Conservation (phyloP, 2,797 vertebrate species). For the Pseudochaenichthys georgianus region DNA sequence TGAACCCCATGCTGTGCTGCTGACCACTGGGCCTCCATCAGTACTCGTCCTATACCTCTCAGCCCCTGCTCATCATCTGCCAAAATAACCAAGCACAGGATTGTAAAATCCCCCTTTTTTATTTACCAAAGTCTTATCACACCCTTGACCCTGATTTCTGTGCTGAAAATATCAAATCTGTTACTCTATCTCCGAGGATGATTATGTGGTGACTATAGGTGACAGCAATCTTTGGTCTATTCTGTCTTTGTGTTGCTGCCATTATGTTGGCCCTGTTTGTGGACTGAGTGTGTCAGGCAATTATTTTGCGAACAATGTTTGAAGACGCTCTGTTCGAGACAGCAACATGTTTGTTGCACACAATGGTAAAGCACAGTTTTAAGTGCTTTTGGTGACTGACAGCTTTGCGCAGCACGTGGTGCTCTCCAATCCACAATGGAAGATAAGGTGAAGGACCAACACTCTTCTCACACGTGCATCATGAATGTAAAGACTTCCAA, state of each 20-base stretch:
- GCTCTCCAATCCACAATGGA: constrained; percentile 4
- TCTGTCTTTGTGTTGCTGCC: constrained; percentile 41
- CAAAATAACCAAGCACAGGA: constrained; percentile 41
- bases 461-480: no score
- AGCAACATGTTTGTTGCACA: constrained; percentile 15
- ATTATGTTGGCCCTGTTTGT: constrained; percentile 27
- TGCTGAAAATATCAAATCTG: constrained; percentile 13
- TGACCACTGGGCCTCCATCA: constrained; percentile 56
- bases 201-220: constrained; percentile 43
- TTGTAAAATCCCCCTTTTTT: constrained; percentile 18
- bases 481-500: constrained; percentile 6
- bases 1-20: constrained; percentile 54
- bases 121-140: constrained; percentile 46
- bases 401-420: not conserved
- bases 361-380: constrained; percentile 4
- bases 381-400: constrained; percentile 9
- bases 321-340: constrained; percentile 23
- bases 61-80: constrained; percentile 41
- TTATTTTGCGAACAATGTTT: constrained; percentile 4
- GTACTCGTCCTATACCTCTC: constrained; percentile 4
- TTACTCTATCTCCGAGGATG: constrained; percentile 18
- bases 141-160: constrained; percentile 44
- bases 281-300: constrained; percentile 10
- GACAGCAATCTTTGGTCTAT: constrained; percentile 36
- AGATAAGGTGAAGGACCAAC: constrained; percentile 28